A percentile compares a stretch with the other conserved stretches of the same genome.
These are phyloP conservation scores for Hylia prasina DNA, from an alignment of 2,113 vertebrate genomes.

Conservation along the genomic window DNA sequence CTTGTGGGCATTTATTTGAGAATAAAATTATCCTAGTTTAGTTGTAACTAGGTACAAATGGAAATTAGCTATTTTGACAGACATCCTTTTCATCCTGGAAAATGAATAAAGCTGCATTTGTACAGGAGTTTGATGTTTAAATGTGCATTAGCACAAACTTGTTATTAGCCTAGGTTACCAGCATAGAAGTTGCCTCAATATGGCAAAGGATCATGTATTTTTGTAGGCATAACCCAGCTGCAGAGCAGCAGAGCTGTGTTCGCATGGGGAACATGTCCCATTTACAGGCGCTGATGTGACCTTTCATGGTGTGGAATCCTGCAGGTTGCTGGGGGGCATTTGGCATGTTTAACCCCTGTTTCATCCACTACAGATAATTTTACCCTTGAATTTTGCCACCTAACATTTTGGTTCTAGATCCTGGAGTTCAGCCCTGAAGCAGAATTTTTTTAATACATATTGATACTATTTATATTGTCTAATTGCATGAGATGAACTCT, in stretches of 20 bases:
- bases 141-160: neutral
- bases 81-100: neutral
- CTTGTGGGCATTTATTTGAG: neutral
- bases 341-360: neutral
- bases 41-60: neutral
- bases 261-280: rapidly evolving
- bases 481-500: neutral
- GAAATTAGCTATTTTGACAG: neutral
- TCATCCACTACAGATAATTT: neutral
- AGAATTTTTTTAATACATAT: neutral
- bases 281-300: neutral
- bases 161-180: neutral
- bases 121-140: neutral
- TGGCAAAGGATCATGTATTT: neutral
- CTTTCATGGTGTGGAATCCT: neutral
- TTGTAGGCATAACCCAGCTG: neutral
- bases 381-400: neutral
- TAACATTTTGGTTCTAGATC: neutral
- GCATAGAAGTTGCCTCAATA: neutral
- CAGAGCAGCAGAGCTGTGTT: neutral
- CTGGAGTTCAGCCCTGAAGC: neutral
- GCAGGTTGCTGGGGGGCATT: neutral
- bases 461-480: neutral
- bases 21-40: neutral
- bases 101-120: rapidly evolving